These are phyloP conservation scores for Sapayoa aenigma DNA, from an alignment of 2,113 vertebrate species.

Conservation along the genomic window DNA sequence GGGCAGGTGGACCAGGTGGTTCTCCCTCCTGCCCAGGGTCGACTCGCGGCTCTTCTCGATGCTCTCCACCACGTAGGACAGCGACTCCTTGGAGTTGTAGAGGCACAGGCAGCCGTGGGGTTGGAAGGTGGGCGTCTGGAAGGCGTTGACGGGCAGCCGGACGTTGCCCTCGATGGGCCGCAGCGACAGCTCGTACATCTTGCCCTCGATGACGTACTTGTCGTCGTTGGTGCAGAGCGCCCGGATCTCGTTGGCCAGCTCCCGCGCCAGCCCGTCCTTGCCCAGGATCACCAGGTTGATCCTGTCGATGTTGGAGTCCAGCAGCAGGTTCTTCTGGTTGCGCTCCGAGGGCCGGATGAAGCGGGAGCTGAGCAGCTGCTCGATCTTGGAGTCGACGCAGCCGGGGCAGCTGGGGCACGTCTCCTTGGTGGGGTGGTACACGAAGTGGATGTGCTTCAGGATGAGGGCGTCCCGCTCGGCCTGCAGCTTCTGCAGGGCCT, in stretches of 20 bases:
- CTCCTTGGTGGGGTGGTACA: conserved; percentile 96
- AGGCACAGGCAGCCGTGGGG: conserved; percentile 95
- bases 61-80: conserved; percentile 93
- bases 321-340: conserved; percentile 80
- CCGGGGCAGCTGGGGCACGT: conserved; percentile 88
- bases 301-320: conserved; percentile 78
- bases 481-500: conserved; percentile 92
- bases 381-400: conserved; percentile 89
- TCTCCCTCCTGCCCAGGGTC: conserved; percentile 83
- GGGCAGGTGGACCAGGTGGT: conserved; percentile 81
- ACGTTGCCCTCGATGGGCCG: conserved; percentile 96
- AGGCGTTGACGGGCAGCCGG: conserved; percentile 93
- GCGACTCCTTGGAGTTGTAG: conserved; percentile 95
- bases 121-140: conserved; percentile 92
- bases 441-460: conserved; percentile 98
- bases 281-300: conserved; percentile 95
- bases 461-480: conserved; percentile 94
- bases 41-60: conserved; percentile 90
- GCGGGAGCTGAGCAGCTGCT: conserved; percentile 84
- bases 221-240: conserved; percentile 93
- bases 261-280: conserved; percentile 90
- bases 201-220: conserved; percentile 90
- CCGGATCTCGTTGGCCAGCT: conserved; percentile 95
- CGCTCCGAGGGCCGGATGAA: conserved; percentile 81
- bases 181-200: conserved; percentile 89